Evolutionary conservation across 1,140 invertebrate genomes (phyloP).

Genomic region (Leptinotarsa undecemlineata): DNA sequence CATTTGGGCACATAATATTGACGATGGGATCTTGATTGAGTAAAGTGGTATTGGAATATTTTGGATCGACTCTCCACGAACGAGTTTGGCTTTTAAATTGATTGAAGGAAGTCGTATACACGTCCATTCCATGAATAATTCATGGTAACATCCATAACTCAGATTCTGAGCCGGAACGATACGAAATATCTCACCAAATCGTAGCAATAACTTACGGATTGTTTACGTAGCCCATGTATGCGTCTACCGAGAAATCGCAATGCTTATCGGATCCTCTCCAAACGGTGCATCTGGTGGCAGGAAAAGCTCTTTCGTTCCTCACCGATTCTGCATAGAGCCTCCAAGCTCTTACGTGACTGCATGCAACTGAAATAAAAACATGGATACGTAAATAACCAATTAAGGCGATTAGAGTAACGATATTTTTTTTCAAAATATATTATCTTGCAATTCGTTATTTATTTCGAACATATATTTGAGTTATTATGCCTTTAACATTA

Average conservation of each 20-base stretch:
- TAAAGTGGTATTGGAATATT: too few relatives aligned
- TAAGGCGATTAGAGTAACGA: not conserved
- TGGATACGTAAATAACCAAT: not conserved
- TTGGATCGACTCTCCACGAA: too few relatives aligned
- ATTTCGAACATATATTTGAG: too few relatives aligned
- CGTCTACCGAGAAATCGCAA: constrained; percentile 57
- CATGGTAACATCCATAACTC: too few relatives aligned
- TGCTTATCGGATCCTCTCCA: constrained; percentile 52
- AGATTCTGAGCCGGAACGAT: too few relatives aligned
- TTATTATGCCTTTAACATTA: too few relatives aligned
- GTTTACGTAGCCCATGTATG: constrained; percentile 66
- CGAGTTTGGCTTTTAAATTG: too few relatives aligned
- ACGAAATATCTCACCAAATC: not conserved
- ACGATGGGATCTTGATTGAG: too few relatives aligned
- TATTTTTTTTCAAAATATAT: not conserved
- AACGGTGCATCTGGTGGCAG: constrained; percentile 56
- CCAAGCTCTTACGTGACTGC: constrained; percentile 69
- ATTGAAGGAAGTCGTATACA: too few relatives aligned
- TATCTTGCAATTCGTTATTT: not conserved
- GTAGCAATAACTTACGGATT: constrained; percentile 32
- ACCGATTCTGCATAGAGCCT: constrained; percentile 65
- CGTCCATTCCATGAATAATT: too few relatives aligned
- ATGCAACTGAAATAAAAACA: constrained; percentile 59
- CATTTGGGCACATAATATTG: too few relatives aligned
- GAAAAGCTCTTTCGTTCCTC: constrained; percentile 47